Evolutionary conservation across 2,888 invertebrate species (phyloP), one percentile per base, ranked within the genome.

Genomic region (Drosophila peninsularis): DNA sequence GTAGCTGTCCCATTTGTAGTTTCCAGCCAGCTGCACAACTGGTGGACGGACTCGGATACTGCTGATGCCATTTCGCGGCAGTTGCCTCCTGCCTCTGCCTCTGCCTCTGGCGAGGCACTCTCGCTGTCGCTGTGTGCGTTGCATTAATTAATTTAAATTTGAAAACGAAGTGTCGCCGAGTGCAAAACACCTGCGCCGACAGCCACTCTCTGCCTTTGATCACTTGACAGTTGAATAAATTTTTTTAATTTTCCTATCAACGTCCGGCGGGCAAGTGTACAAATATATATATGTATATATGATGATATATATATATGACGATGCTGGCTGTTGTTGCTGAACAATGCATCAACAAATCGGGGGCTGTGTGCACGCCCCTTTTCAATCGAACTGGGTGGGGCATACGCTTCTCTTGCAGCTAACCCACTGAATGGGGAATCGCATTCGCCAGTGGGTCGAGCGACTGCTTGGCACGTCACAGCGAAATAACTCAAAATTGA

Each of bases 171-270:
- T 79, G 89, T 89, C 82, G 82, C 88, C 85, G 85, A 87, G 85
- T 88, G 88, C 88, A 80, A 85, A 85, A 85, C 85, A 85, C 89
- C 85, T 85, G 85, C 89, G 89, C 67, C 78, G 85, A 88, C 85
- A 88, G 88, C 73, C 66, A 82, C 56, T 67, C 57, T 64, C 53
- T 79, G 75, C 79, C 85, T 89, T 85, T 85, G 85, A 89, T 85
- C 85, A 85, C 66, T 72, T 77, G 82, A 84, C 89, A 89, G 85
- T 79, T 89, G 89, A 79, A 85, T 84, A 87, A 77, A 88, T 87
- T 85, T 77, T 84, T 89, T 68, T 82, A 87, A 87, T 87, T 85
- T 83, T 63, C 67, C 88, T 74, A 83, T 83, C 79, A 82, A 74
- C 68, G 62, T 61, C 53, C 64, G 76, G 62, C 61, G 60, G 61